Percentiles rank a stretch among this genome's conserved stretches.
Conservation (phyloP, 2,888 invertebrate species). For the Trichopria drosophilae region DNA sequence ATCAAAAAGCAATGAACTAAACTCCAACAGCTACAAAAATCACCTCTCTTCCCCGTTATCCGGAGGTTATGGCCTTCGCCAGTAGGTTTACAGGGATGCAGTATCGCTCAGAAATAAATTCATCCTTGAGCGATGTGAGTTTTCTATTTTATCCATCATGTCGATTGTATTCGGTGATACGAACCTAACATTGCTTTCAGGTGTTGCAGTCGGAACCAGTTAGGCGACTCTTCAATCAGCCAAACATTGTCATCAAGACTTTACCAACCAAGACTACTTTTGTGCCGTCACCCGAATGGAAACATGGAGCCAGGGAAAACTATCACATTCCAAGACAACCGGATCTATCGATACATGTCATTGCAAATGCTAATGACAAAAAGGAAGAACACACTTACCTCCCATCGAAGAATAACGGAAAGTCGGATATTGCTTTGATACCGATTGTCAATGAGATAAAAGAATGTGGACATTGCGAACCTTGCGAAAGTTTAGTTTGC, state of each 20-base stretch:
- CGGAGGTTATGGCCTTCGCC: too few relatives aligned
- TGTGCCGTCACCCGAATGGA: conserved; percentile 24
- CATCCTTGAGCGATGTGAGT: too few relatives aligned
- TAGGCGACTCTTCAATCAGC: conserved; percentile 49
- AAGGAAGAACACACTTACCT: conserved; percentile 42
- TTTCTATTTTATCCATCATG: too few relatives aligned
- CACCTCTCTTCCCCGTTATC: too few relatives aligned
- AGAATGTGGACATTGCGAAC: conserved; percentile 49
- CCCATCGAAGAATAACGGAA: conserved; percentile 51
- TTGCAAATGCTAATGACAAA: conserved; percentile 26
- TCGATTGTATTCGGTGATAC: too few relatives aligned
- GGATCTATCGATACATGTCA: conserved; percentile 38
- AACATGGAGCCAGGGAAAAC: conserved; percentile 32
- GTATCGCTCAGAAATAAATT: too few relatives aligned
- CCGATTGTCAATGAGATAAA: conserved; percentile 44
- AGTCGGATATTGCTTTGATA: conserved; percentile 49
- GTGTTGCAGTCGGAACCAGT: conserved; percentile 50
- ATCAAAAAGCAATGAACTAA: too few relatives aligned
- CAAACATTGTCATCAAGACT: conserved; percentile 49
- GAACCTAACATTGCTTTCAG: too few relatives aligned
- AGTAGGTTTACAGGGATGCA: too few relatives aligned
- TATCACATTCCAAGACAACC: conserved; percentile 29
- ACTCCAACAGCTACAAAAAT: too few relatives aligned
- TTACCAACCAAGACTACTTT: conserved; percentile 36
- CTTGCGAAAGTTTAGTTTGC: conserved; percentile 51